Percentiles rank a stretch among this genome's conserved stretches.
phyloP scores from a whole-genome alignment of 2,888 invertebrate species.

The Andricus curvator region DNA sequence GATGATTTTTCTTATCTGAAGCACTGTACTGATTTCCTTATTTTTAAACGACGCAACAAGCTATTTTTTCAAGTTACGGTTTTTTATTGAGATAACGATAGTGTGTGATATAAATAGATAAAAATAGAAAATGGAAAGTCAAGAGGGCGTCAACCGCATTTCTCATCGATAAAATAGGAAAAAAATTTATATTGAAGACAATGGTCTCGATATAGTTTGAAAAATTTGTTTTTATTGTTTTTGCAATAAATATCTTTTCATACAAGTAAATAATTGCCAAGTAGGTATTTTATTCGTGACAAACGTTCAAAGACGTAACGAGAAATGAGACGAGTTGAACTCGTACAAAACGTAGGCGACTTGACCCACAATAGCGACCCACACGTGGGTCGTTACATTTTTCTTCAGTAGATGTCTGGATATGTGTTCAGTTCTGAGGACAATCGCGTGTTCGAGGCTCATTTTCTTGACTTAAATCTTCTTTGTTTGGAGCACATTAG shows the following conservation, averaged over 20 bases:
- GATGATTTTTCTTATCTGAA: constrained; percentile 24
- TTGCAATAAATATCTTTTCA: not conserved
- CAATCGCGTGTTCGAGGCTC: constrained; percentile 3
- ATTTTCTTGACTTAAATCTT: constrained; percentile 18
- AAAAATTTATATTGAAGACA: not conserved
- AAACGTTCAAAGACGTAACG: constrained; percentile 11
- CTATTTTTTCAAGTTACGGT: constrained; percentile 8
- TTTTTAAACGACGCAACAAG: constrained; percentile 19
- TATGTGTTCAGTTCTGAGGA: constrained; percentile 2
- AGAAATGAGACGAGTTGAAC: constrained; percentile 15
- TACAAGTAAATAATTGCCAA: not conserved
- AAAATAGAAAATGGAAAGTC: constrained; percentile 14
- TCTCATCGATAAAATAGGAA: not conserved
- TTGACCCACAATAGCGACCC: constrained; percentile 64
- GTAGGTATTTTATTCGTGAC: not conserved
- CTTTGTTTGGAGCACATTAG: not conserved
- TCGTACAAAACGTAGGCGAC: constrained; percentile 59
- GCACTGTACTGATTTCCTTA: constrained; percentile 3
- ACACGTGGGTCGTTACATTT: constrained; percentile 59
- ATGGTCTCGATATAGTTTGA: too few relatives aligned
- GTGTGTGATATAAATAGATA: constrained; percentile 8
- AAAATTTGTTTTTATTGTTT: not conserved
- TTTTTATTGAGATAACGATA: constrained; percentile 10
- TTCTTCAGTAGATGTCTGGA: constrained; percentile 41
- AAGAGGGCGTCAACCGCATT: constrained; percentile 2